Base-by-base conservation (phyloP, 1,140 invertebrate genomes). In the Anthonomus grandis region DNA sequence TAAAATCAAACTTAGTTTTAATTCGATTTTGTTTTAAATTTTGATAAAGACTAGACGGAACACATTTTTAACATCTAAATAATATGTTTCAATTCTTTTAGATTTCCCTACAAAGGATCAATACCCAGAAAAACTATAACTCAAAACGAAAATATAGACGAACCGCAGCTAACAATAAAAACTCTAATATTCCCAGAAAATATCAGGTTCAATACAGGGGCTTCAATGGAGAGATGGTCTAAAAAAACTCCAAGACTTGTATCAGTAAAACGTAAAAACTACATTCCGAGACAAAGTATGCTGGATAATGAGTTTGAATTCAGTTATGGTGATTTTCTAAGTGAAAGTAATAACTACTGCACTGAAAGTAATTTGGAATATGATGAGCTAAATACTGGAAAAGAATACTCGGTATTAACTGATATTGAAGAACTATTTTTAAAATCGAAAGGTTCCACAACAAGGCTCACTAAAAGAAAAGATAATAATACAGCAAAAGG, bases 231-330 rank as follows among this genome's bases (percentile, higher is more conserved):
- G 10, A 45, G 48, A 55, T 66, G 64, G 64, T 44, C 60, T 0
- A 62, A 48, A 17, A 64, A 64, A 54, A 59, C 39, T 23, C 60
- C 63, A n/a, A 60, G 63, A 34, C 36, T 62, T 21, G 61, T 38
- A 46, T 62, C 57, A 15, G 23, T 9, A 10, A 54, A 24, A 47
- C n/a, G 17, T n/a, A 54, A 25, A 38, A 50, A 50, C 4, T 8
- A 3, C 4, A 50, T 37, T n/a, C 46, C 24, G 4, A 31, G 46
- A 34, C 17, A 48, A 19, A 34, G 36, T 34, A 36, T 48, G 15
- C 25, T 22, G 15, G 57, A 62, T 12, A 52, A 55, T 13, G 41
- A 13, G 18, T 57, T 38, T 22, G 48, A 57, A 37, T 31, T 62
- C 18, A 46, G 23, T 36, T 45, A 51, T 13, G 17, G n/a, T n/a